Percentiles rank a stretch among this genome's conserved stretches.
phyloP scores from a whole-genome alignment of 2,113 vertebrate species.

The Isurus oxyrinchus region DNA sequence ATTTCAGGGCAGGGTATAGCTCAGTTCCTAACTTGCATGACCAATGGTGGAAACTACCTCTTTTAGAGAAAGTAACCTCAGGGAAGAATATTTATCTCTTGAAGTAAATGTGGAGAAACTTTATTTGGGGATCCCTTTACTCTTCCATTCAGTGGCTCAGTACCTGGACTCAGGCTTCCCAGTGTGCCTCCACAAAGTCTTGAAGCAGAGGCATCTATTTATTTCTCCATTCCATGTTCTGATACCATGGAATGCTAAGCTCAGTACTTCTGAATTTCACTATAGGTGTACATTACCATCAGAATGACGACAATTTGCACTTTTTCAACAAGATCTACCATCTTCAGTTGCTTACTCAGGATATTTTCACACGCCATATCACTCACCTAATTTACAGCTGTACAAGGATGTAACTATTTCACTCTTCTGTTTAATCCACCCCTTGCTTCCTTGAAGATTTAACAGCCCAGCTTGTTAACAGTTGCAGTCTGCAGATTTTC shows the following conservation, averaged over 20 bases:
- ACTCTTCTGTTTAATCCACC: not conserved
- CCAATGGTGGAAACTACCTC: not conserved
- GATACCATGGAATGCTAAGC: not conserved
- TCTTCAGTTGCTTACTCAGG: not conserved
- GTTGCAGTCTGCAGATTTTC: not conserved
- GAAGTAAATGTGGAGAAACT: not conserved
- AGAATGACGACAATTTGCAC: not conserved
- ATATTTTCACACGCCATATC: not conserved
- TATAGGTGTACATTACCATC: not conserved
- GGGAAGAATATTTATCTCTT: not conserved
- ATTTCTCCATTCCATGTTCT: not conserved
- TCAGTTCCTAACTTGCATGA: not conserved
- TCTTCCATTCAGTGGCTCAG: not conserved
- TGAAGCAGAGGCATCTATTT: not conserved
- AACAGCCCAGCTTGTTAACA: not conserved
- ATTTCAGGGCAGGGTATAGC: not conserved
- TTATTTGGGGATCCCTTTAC: not conserved
- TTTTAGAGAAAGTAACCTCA: not conserved
- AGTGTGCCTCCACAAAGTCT: not conserved
- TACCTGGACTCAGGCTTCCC: not conserved
- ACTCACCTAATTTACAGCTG: not conserved
- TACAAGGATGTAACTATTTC: not conserved
- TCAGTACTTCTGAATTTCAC: not conserved
- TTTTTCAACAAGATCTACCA: not conserved
- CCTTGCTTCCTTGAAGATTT: not conserved